Base-by-base conservation (phyloP, 1,140 invertebrate species). In the Mycetomoellerius zeteki region DNA sequence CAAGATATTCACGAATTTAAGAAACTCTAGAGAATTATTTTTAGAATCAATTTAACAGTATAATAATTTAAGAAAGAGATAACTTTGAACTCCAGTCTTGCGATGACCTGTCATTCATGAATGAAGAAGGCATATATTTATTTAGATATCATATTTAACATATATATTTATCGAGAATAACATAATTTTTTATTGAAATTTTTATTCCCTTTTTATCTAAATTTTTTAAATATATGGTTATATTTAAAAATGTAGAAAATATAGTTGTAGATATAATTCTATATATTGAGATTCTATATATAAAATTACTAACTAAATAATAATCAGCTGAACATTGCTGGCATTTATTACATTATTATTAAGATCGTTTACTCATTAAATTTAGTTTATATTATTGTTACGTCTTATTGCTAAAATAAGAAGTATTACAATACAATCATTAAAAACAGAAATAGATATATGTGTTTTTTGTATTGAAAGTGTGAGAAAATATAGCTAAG, bases 51-150 rank as follows among this genome's bases (percentile, higher is more conserved):
- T 30, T 56, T 33, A 16, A 71, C 67, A 12, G 19, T 43, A 33
- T 14, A 16, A 12, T 60, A 60, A 60, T 71, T 27, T 4, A 6
- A 37, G n/a, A 69, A 62, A 37, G 33, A 81, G 67, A 12, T 21
- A 47, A 82, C 24, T 19, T 50, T 19, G 54, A 56, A 81, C 33
- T 69, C 19, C 64, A 6, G 16, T 33, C 16, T 37, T 6, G 33
- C n/a, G 3, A 75, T 73, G n/a, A 60, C 19, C 56, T 73, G 19
- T 76, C 71, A 58, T 21, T 56, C 1, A 37, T 27, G 8, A 75
- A 24, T 37, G 47, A 33, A 75, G 14, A 8, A 47, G 27, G 16
- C 37, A n/a, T 12, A 24, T 27, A 27, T 14, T 56, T 4, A 0
- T 56, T 73, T 14, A 43, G 8, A 37, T 19, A 43, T 65, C 0